Percentiles rank a stretch among this genome's conserved stretches.
Conservation (phyloP, 2,797 vertebrate genomes). For the Xiphophorus birchmanni region DNA sequence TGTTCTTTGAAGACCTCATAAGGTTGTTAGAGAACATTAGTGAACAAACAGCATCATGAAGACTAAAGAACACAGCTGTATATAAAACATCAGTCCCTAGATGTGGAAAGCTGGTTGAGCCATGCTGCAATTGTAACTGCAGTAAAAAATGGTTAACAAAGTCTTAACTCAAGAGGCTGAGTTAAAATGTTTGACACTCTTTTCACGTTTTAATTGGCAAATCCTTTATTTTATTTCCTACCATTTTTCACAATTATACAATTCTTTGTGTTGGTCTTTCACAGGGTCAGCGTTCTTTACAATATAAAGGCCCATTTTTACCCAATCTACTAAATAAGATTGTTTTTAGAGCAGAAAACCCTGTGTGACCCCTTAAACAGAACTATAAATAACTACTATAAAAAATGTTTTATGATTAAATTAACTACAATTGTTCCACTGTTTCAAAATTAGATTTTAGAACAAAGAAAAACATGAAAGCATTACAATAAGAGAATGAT, state of each 20-base stretch:
- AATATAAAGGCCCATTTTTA: not conserved
- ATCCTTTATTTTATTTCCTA: not conserved
- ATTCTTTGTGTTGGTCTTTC: not conserved
- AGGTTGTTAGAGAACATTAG: conserved; percentile 2
- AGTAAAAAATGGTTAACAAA: not conserved
- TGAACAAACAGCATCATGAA: conserved; percentile 5
- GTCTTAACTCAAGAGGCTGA: not conserved
- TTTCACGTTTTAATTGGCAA: not conserved
- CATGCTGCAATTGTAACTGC: not conserved
- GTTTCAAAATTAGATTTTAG: not conserved
- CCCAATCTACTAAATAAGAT: not conserved
- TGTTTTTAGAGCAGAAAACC: not conserved
- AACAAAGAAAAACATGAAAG: not conserved
- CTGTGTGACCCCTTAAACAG: not conserved
- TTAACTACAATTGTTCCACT: not conserved
- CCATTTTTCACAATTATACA: not conserved
- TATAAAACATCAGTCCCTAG: not conserved
- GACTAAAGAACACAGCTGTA: not conserved
- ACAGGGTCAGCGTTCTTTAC: not conserved
- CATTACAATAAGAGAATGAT: not conserved
- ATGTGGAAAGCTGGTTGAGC: not conserved
- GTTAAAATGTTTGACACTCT: not conserved
- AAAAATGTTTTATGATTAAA: not conserved
- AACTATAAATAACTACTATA: not conserved
- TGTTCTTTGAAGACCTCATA: not conserved